A percentile compares a stretch with the other conserved stretches of the same genome.
These are phyloP conservation scores for Epizoanthus stellaris DNA, from an alignment of 92 coral and sea anemone genomes.

Conservation along the genomic window DNA sequence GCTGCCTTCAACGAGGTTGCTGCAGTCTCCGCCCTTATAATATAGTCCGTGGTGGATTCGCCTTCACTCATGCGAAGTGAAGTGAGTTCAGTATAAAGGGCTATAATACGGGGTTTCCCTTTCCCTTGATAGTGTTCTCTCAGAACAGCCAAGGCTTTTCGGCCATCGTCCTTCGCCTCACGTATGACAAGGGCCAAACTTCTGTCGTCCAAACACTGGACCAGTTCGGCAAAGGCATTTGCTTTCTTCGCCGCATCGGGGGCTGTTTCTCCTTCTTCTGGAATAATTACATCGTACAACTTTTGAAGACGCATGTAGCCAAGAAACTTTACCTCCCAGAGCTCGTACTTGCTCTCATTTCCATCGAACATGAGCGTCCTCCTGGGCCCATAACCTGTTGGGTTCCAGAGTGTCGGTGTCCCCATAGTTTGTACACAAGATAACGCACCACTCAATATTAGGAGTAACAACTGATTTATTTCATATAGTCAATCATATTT, in stretches of 20 bases:
- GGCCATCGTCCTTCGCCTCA: constrained; percentile 1
- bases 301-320: constrained; percentile 1
- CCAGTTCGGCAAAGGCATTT: constrained; percentile 20
- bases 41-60: constrained; percentile 8
- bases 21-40: constrained; percentile 12
- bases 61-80: constrained; percentile 21
- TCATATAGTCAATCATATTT: not conserved
- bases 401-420: constrained; percentile 6
- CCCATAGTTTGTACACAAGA: constrained; percentile 18
- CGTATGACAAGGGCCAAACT: constrained; percentile 14
- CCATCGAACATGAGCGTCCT: constrained; percentile 34
- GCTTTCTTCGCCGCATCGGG: constrained; percentile 4
- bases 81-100: constrained; percentile 35
- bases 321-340: constrained; percentile 21
- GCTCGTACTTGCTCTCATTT: constrained; percentile 30
- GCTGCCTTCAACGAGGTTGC: constrained; percentile 9
- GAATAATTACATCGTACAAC: not conserved
- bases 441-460: constrained; percentile 8
- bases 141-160: constrained; percentile 5
- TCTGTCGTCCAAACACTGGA: constrained; percentile 3
- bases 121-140: constrained; percentile 25
- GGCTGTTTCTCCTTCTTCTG: not conserved
- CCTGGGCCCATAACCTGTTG: not conserved
- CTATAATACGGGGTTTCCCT: constrained; percentile 26
- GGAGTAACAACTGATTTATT: constrained; percentile 27